Conservation (phyloP, 2,888 invertebrate genomes). For the Apeira syringaria region DNA sequence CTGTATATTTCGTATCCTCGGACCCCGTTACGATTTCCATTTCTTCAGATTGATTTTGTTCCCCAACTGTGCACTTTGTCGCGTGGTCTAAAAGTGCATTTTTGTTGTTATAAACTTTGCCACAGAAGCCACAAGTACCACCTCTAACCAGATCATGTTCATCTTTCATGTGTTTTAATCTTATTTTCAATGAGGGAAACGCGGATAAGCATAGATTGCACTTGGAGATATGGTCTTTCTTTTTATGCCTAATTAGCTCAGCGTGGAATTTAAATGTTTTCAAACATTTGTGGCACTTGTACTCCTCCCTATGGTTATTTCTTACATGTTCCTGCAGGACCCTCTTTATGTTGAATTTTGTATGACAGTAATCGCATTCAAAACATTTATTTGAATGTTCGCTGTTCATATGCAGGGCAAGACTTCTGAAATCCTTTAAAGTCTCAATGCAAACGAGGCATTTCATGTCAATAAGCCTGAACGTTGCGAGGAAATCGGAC, state of each 20-base stretch:
- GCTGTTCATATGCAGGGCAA: conserved; percentile 59
- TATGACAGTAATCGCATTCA: conserved; percentile 20
- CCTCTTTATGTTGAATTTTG: conserved; percentile 55
- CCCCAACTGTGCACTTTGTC: conserved; percentile 42
- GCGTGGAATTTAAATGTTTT: conserved; percentile 43
- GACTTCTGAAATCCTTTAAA: conserved; percentile 48
- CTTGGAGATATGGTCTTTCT: conserved; percentile 50
- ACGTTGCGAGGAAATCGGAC: conserved; percentile 42
- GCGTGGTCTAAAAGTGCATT: conserved; percentile 59
- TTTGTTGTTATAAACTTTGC: conserved; percentile 52
- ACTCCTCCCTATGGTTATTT: conserved; percentile 48
- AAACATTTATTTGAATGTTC: conserved; percentile 38
- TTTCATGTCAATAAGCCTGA: conserved; percentile 55
- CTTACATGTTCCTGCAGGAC: conserved; percentile 56
- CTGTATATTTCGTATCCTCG: conserved; percentile 20
- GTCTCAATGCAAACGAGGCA: conserved; percentile 55
- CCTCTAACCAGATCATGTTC: conserved; percentile 47
- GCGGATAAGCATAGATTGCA: conserved; percentile 63
- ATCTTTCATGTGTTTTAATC: conserved; percentile 58
- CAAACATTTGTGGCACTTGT: conserved; percentile 53
- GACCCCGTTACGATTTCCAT: conserved; percentile 29
- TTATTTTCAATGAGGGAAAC: conserved; percentile 50
- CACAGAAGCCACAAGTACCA: conserved; percentile 57
- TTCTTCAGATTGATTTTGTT: conserved; percentile 1
- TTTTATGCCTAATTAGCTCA: conserved; percentile 51